Evolutionary conservation across 2,888 invertebrate genomes (phyloP).

Genomic region (Yponomeuta malinellus): DNA sequence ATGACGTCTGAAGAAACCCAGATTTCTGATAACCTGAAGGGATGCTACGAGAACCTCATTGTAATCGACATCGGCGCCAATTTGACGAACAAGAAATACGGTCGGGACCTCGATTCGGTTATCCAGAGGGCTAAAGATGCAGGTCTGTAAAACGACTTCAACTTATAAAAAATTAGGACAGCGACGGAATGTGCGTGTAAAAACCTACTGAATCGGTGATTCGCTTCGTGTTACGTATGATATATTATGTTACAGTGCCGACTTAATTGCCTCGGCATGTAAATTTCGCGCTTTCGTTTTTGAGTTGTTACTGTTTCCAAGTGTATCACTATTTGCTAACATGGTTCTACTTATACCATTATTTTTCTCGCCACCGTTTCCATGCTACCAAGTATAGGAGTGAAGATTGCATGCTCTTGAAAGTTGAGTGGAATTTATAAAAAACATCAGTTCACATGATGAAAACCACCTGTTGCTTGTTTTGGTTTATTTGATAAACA

Average conservation of each 20-base stretch:
- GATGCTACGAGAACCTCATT: slow-evolving; percentile 93
- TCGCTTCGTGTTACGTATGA: slow-evolving; percentile 13
- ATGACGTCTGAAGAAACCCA: slow-evolving; percentile 71
- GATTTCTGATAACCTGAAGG: slow-evolving; percentile 78
- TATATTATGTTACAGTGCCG: slow-evolving; percentile 14
- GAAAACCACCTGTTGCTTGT: neutral
- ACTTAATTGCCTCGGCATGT: slow-evolving; percentile 19
- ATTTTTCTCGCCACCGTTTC: neutral
- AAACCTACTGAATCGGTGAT: slow-evolving; percentile 25
- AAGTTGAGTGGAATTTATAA: neutral
- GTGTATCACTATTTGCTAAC: neutral
- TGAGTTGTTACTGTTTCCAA: neutral
- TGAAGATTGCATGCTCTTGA: neutral
- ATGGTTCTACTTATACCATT: neutral
- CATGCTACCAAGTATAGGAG: too few species aligned
- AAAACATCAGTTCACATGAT: neutral
- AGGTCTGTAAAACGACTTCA: slow-evolving; percentile 68
- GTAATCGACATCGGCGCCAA: slow-evolving; percentile 95
- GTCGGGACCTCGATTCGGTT: slow-evolving; percentile 93
- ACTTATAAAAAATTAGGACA: slow-evolving; percentile 15
- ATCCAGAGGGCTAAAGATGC: slow-evolving; percentile 94
- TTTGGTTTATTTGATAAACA: neutral
- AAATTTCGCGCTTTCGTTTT: slow-evolving; percentile 16
- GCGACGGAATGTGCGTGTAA: slow-evolving; percentile 31
- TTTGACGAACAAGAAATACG: slow-evolving; percentile 94